Conservation (phyloP, 2,888 invertebrate species). For the Tillus elongatus region DNA sequence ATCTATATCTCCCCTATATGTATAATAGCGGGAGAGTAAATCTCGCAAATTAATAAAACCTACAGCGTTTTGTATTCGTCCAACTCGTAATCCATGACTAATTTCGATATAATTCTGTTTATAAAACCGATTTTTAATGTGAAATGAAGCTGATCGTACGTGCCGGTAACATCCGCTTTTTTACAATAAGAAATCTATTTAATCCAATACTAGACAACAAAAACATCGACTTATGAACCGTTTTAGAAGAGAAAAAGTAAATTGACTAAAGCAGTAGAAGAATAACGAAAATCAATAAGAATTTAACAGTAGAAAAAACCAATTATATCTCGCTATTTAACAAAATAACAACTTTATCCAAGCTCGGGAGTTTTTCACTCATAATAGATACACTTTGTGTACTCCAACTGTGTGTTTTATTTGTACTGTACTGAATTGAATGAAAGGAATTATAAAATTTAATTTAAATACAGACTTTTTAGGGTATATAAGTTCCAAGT, state of each 20-base stretch:
- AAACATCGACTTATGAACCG: background rate
- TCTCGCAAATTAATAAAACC: constrained; percentile 17
- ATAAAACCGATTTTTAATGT: constrained; percentile 32
- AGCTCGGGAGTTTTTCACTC: constrained; percentile 5
- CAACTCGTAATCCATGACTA: constrained; percentile 28
- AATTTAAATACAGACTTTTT: no score
- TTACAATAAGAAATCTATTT: constrained; percentile 15
- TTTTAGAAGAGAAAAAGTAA: constrained; percentile 23
- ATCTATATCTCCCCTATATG: no score
- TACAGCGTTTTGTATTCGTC: constrained; percentile 10
- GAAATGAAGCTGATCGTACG: constrained; percentile 29
- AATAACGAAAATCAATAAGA: constrained; percentile 21
- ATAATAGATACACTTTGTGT: no score
- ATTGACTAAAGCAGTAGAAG: constrained; percentile 22
- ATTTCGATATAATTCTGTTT: constrained; percentile 31
- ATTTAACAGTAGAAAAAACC: constrained; percentile 18
- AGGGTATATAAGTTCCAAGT: no score
- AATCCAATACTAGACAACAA: constrained; percentile 17
- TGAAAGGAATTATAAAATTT: no score
- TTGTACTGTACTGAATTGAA: no score
- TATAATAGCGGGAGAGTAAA: no score
- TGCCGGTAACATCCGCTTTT: constrained; percentile 26
- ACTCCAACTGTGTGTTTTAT: no score
- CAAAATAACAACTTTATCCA: constrained; percentile 21
- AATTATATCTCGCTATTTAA: constrained; percentile 21